Conservation (phyloP, 2,797 vertebrate genomes). For the Naso thynnoides region DNA sequence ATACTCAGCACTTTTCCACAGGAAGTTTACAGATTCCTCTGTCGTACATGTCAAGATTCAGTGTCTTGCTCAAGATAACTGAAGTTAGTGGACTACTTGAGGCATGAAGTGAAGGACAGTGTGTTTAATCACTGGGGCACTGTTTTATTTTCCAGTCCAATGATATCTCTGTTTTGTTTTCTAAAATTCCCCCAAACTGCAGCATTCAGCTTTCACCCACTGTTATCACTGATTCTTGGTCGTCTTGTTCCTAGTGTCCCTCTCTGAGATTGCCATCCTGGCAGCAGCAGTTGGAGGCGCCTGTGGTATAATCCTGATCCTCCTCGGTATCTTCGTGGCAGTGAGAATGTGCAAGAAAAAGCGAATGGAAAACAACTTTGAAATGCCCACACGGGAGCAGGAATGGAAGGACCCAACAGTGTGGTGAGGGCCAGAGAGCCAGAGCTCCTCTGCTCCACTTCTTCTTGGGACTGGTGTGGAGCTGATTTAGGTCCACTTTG, state of each 20-base stretch:
- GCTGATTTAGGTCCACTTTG: conserved; percentile 52
- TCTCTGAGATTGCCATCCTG: conserved; percentile 91
- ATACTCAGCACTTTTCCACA: neutral
- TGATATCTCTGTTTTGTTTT: conserved; percentile 3
- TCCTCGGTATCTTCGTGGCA: conserved; percentile 79
- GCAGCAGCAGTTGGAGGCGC: conserved; percentile 85
- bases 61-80: neutral
- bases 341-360: conserved; percentile 77
- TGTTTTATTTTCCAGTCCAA: neutral
- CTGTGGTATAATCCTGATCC: conserved; percentile 85
- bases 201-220: neutral
- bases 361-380: conserved; percentile 46
- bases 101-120: neutral
- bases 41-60: neutral
- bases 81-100: neutral
- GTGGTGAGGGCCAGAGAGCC: conserved; percentile 71
- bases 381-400: conserved; percentile 11
- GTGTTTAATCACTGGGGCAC: neutral
- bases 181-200: neutral
- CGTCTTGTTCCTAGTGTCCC: conserved; percentile 34
- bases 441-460: conserved; percentile 42
- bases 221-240: neutral
- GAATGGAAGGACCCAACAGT: conserved; percentile 59
- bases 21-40: conserved; percentile 11
- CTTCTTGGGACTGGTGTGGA: conserved; percentile 49